Percentiles rank a stretch among this genome's conserved stretches.
Conservation (phyloP, 2,113 vertebrate species). For the Cyanoliseus patagonus region DNA sequence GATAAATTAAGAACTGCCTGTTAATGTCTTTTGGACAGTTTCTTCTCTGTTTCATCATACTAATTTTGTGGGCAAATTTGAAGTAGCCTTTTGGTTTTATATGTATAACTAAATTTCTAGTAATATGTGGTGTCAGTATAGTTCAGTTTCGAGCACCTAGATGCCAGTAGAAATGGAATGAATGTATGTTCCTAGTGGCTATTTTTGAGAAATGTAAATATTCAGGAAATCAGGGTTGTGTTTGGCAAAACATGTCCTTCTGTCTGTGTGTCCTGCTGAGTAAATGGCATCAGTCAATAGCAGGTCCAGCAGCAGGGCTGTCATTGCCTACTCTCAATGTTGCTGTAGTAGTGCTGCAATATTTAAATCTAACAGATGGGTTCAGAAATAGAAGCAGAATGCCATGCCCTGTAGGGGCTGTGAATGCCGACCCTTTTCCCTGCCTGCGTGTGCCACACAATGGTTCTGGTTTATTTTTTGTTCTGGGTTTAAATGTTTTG, state of each 20-base stretch:
- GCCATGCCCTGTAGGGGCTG: not conserved
- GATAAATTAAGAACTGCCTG: not conserved
- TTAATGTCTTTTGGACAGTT: not conserved
- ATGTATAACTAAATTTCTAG: not conserved
- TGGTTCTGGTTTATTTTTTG: not conserved
- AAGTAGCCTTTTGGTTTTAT: not conserved
- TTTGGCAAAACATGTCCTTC: not conserved
- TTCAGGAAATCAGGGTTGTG: not conserved
- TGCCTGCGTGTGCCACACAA: not conserved
- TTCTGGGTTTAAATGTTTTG: not conserved
- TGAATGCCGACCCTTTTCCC: not conserved
- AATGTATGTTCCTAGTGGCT: not conserved
- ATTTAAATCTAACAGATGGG: not conserved
- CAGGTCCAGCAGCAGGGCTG: not conserved
- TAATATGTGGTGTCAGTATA: not conserved
- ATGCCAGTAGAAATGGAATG: not conserved
- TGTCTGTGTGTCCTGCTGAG: not conserved
- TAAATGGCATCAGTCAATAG: not conserved
- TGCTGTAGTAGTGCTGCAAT: not conserved
- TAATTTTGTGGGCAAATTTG: not conserved
- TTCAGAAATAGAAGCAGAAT: not conserved
- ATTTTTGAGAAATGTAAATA: not conserved
- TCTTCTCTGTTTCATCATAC: not conserved
- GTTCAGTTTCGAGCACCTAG: not conserved
- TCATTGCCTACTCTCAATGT: too few species aligned